Conservation (phyloP, 2,888 invertebrate species). For the Acanthococcus lagerstroemiae region DNA sequence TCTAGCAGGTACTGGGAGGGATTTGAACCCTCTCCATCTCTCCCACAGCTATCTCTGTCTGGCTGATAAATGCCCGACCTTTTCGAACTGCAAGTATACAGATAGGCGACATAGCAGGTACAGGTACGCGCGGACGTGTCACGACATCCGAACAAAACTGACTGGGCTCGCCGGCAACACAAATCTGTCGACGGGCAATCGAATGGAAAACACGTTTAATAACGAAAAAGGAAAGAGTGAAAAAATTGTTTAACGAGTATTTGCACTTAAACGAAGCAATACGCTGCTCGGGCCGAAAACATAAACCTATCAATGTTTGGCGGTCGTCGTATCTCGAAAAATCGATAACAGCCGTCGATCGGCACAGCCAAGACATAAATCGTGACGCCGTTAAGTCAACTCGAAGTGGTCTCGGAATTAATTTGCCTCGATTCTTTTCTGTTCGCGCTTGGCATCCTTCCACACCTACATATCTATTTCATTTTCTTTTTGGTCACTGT, state of each 20-base stretch:
- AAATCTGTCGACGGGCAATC: too few species aligned
- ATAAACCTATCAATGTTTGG: slow-evolving; percentile 27
- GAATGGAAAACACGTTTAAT: background rate
- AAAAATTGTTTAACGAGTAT: slow-evolving; percentile 26
- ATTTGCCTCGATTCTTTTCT: slow-evolving; percentile 12
- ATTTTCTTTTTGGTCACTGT: background rate
- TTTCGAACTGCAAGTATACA: too few species aligned
- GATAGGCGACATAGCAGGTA: too few species aligned
- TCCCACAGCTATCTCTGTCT: too few species aligned
- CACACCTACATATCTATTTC: slow-evolving; percentile 25
- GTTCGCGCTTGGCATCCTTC: slow-evolving; percentile 24
- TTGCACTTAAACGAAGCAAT: slow-evolving; percentile 23
- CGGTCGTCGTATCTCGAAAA: slow-evolving; percentile 13
- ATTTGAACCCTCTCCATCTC: too few species aligned
- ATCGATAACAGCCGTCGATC: slow-evolving; percentile 27
- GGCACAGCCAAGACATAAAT: slow-evolving; percentile 24
- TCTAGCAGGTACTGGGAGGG: too few species aligned
- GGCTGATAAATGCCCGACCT: too few species aligned
- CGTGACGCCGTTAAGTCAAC: slow-evolving; percentile 21
- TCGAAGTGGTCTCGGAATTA: slow-evolving; percentile 23
- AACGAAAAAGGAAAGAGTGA: background rate
- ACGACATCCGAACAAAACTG: too few species aligned
- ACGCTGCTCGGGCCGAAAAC: slow-evolving; percentile 20
- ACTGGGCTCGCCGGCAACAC: too few species aligned
- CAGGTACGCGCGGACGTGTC: too few species aligned